phyloP scores from a whole-genome alignment of 2,797 vertebrate genomes.

The Melanotaenia parkinsoni region DNA sequence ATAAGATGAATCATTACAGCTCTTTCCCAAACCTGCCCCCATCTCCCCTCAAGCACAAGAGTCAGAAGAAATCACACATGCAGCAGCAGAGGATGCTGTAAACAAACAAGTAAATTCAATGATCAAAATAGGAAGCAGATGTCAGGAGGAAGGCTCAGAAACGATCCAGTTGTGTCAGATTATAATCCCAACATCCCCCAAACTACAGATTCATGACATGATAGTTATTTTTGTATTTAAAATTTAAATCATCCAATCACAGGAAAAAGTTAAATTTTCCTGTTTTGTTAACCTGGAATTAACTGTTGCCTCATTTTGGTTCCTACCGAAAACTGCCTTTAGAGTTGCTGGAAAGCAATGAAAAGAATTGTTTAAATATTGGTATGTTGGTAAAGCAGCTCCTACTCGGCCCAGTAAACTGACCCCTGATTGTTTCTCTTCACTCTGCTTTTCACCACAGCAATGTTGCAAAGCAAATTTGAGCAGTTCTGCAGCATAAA shows the following conservation, averaged over 20 bases:
- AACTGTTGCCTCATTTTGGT: neutral
- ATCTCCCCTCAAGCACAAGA: too few species aligned
- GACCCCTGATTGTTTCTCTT: neutral
- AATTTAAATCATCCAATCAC: too few species aligned
- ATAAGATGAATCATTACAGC: conserved; percentile 33
- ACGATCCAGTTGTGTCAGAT: too few species aligned
- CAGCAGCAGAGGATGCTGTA: neutral
- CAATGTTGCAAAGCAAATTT: conserved; percentile 1
- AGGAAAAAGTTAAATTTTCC: too few species aligned
- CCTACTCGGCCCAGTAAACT: neutral
- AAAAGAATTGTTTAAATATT: neutral
- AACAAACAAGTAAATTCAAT: neutral
- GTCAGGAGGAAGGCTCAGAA: too few species aligned
- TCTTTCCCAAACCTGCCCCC: neutral
- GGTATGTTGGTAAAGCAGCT: neutral
- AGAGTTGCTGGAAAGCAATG: neutral
- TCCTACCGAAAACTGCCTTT: neutral
- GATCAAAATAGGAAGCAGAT: neutral
- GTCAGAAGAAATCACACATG: conserved; percentile 25
- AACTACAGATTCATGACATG: too few species aligned
- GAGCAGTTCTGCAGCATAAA: neutral
- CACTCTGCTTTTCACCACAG: neutral
- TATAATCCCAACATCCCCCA: too few species aligned
- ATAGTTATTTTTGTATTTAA: too few species aligned
- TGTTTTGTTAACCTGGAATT: too few species aligned